phyloP scores from a whole-genome alignment of 2,113 vertebrate genomes.

The Ailurus styani region DNA sequence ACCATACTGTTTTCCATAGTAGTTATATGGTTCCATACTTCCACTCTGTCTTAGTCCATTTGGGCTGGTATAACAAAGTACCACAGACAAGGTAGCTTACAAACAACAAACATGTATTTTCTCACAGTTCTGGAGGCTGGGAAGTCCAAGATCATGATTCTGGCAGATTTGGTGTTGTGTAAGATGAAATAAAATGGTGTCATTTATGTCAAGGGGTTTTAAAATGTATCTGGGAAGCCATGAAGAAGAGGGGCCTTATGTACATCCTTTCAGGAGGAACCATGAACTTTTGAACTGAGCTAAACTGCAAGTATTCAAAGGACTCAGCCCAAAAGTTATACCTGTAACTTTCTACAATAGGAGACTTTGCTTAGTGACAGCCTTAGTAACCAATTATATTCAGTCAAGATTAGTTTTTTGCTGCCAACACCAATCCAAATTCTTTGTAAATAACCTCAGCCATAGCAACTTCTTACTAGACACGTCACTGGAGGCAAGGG shows the following conservation, averaged over 20 bases:
- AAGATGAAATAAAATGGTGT: background rate
- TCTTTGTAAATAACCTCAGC: background rate
- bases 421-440: background rate
- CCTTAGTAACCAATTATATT: background rate
- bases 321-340: background rate
- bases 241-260: background rate
- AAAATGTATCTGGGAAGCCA: background rate
- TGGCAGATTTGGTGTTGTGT: background rate
- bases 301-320: background rate
- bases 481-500: background rate
- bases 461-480: background rate
- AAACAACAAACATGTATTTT: background rate
- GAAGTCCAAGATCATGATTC: no score
- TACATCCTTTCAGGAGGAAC: background rate
- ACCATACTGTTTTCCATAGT: background rate
- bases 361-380: background rate
- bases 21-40: no score
- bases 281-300: background rate
- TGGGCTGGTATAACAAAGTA: background rate
- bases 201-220: background rate
- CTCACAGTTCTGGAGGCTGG: background rate
- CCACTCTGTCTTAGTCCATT: no score
- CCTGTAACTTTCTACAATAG: background rate
- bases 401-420: background rate
- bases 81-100: background rate